These are phyloP conservation scores for Anguilla marmorata DNA, from an alignment of 2,797 vertebrate species.

Conservation along the genomic window DNA sequence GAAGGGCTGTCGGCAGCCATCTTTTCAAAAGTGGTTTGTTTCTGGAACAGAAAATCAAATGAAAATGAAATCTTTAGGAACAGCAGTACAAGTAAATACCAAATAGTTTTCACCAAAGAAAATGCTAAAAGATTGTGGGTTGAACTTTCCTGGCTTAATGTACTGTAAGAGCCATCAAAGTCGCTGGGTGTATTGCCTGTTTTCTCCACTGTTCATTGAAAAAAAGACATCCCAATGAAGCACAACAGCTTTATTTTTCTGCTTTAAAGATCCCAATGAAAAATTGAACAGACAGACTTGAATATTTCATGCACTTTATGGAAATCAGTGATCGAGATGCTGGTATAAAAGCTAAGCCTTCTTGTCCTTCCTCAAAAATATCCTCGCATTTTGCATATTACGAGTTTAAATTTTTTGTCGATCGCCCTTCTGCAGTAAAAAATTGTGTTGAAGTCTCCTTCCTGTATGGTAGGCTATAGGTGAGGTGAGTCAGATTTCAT, in stretches of 20 bases:
- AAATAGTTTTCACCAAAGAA: neutral
- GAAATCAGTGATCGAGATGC: slow-evolving; percentile 31
- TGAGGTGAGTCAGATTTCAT: neutral
- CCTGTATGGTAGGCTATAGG: neutral
- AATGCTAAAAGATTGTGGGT: slow-evolving; percentile 2
- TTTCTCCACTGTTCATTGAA: neutral
- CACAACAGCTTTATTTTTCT: neutral
- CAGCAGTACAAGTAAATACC: neutral
- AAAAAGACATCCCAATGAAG: neutral
- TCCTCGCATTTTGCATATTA: neutral
- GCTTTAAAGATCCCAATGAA: neutral
- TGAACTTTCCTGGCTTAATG: neutral
- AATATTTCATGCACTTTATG: slow-evolving; percentile 20
- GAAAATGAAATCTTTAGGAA: neutral
- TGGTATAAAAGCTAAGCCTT: slow-evolving; percentile 13
- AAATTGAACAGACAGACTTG: slow-evolving; percentile 24
- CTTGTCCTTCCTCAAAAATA: slow-evolving; percentile 4
- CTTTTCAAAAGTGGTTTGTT: slow-evolving; percentile 17
- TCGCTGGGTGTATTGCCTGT: neutral
- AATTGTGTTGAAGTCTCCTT: neutral
- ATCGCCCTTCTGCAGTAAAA: neutral
- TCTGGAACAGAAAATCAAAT: neutral
- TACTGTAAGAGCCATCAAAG: neutral
- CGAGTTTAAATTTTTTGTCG: neutral
- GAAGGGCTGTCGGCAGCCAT: slow-evolving; percentile 16